These are phyloP conservation scores for Babyrousa celebensis DNA, from an alignment of 2,797 vertebrate genomes.

Conservation along the genomic window DNA sequence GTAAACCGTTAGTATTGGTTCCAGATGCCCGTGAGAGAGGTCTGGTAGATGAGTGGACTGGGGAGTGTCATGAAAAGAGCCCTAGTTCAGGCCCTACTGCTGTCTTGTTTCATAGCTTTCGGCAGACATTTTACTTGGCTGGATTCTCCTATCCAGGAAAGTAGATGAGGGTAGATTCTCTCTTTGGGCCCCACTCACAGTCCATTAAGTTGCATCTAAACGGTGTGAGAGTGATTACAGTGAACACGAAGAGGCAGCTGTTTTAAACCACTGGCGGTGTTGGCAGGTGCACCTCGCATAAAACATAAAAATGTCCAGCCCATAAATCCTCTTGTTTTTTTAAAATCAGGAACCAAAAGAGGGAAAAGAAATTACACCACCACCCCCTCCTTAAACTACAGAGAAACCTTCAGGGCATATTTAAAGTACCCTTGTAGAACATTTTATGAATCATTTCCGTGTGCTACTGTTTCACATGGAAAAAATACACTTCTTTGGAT, in stretches of 20 bases:
- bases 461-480: neutral
- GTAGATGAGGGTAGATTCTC: neutral
- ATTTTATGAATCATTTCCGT: conserved; percentile 38
- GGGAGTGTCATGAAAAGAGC: neutral
- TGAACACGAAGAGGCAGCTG: neutral
- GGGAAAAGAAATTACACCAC: neutral
- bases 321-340: neutral
- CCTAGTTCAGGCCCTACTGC: neutral
- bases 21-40: neutral
- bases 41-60: neutral
- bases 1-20: neutral
- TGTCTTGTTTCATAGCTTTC: neutral
- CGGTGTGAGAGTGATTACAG: neutral
- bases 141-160: neutral
- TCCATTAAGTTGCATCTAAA: neutral
- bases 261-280: neutral
- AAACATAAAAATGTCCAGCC: neutral
- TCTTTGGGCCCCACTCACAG: neutral
- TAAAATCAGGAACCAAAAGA: neutral
- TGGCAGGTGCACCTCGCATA: neutral
- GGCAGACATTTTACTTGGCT: neutral
- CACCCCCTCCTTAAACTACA: neutral
- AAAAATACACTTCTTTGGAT: neutral
- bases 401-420: neutral
- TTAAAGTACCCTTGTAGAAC: neutral